These are phyloP conservation scores for Calidris pygmaea DNA, from an alignment of 2,113 vertebrate species.

Conservation along the genomic window DNA sequence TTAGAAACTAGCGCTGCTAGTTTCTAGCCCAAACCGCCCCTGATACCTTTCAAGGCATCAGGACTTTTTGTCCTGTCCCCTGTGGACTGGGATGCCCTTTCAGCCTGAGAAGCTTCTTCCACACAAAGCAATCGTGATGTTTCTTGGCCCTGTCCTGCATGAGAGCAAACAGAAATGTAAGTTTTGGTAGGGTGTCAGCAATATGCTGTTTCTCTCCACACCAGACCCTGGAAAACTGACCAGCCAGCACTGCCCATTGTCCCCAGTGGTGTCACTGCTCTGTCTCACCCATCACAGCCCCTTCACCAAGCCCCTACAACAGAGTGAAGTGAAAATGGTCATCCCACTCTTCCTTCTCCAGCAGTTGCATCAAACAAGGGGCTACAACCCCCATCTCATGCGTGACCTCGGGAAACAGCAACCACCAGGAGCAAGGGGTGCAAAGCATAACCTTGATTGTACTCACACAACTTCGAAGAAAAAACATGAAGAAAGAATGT, in stretches of 20 bases:
- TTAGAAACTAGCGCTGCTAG: not conserved
- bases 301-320: not conserved
- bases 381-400: not conserved
- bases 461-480: not conserved
- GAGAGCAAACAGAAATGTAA: not conserved
- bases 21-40: not conserved
- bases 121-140: rapidly evolving
- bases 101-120: not conserved
- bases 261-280: not conserved
- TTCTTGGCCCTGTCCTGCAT: not conserved
- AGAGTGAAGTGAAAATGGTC: not conserved
- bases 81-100: not conserved
- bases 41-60: not conserved
- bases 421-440: not conserved
- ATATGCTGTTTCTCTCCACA: not conserved
- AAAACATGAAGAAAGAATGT: not conserved
- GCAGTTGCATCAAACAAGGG: not conserved
- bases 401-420: not conserved
- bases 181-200: not conserved
- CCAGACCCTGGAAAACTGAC: not conserved
- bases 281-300: not conserved
- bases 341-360: not conserved
- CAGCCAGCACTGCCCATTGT: not conserved
- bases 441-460: not conserved
- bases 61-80: not conserved